phyloP scores from a whole-genome alignment of 2,888 invertebrate genomes.

The Invenusta paracnida region DNA sequence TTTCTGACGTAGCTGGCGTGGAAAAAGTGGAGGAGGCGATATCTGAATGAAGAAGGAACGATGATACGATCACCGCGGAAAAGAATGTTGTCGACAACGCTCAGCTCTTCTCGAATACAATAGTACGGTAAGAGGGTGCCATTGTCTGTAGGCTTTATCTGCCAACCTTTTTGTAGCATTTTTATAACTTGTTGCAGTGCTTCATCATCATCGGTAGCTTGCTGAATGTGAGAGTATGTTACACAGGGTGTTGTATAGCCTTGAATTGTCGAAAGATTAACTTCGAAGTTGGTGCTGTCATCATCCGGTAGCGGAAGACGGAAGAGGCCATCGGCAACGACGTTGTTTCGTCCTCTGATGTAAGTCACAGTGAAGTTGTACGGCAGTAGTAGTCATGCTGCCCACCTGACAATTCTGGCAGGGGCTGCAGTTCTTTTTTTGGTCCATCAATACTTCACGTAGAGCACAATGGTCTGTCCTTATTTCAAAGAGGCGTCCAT shows the following conservation, averaged over 20 bases:
- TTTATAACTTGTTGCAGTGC: constrained; percentile 18
- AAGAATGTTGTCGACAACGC: constrained; percentile 20
- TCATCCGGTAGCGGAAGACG: constrained; percentile 32
- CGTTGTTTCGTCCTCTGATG: constrained; percentile 34
- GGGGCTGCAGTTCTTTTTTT: constrained; percentile 26
- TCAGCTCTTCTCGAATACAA: constrained; percentile 25
- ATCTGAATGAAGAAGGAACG: constrained; percentile 26
- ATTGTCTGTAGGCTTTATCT: constrained; percentile 16
- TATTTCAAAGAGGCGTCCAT: constrained; percentile 30
- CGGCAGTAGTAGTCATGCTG: constrained; percentile 37
- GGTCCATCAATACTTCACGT: constrained; percentile 8
- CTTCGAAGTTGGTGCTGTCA: constrained; percentile 26
- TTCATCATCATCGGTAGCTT: constrained; percentile 25
- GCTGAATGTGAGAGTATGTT: not conserved
- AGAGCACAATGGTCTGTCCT: constrained; percentile 17
- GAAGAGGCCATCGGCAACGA: constrained; percentile 41
- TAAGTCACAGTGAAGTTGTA: constrained; percentile 39
- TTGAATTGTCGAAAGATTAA: constrained; percentile 31
- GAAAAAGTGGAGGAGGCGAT: constrained; percentile 22
- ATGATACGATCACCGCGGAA: constrained; percentile 32
- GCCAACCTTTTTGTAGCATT: constrained; percentile 17
- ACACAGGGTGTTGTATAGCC: constrained; percentile 14
- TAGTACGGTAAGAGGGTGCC: constrained; percentile 24
- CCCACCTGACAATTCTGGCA: constrained; percentile 41
- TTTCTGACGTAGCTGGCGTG: constrained; percentile 12